Evolutionary conservation across 2,113 vertebrate genomes (phyloP).

Genomic region (Pungitius pungitius): DNA sequence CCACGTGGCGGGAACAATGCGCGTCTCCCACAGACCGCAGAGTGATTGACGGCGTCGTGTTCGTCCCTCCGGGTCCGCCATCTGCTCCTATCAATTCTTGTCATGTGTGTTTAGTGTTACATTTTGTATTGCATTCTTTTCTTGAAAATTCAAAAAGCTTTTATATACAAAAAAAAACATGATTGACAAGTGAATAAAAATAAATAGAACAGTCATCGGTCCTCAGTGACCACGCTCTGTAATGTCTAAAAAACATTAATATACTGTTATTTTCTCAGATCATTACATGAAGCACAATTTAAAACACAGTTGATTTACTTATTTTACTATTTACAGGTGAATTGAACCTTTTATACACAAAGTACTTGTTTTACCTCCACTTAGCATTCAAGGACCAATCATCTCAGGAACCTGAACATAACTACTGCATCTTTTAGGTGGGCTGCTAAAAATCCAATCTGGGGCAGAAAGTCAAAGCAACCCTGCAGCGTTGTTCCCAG

Average conservation of each 20-base stretch:
- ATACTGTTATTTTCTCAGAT: neutral
- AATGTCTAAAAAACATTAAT: neutral
- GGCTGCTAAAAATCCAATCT: too few relatives aligned
- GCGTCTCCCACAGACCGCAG: too few relatives aligned
- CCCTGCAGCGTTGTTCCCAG: constrained; percentile 21
- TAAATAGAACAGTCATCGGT: neutral
- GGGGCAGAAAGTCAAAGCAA: constrained; percentile 24
- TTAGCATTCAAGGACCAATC: neutral
- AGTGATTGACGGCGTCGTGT: neutral
- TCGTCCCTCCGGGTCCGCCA: neutral
- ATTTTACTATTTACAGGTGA: neutral
- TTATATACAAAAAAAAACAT: neutral
- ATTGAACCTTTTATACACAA: neutral
- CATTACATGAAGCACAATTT: neutral
- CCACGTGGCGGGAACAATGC: neutral
- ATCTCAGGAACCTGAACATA: neutral
- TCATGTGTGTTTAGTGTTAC: neutral
- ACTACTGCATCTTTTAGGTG: neutral
- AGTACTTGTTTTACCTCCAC: neutral
- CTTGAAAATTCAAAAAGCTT: neutral
- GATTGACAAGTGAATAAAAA: neutral
- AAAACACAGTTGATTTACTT: neutral
- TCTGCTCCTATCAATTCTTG: neutral
- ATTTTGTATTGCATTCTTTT: neutral
- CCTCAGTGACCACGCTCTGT: neutral